A percentile compares a stretch with the other conserved stretches of the same genome.
Conservation (phyloP, 2,113 vertebrate species). For the Heterochromis multidens region DNA sequence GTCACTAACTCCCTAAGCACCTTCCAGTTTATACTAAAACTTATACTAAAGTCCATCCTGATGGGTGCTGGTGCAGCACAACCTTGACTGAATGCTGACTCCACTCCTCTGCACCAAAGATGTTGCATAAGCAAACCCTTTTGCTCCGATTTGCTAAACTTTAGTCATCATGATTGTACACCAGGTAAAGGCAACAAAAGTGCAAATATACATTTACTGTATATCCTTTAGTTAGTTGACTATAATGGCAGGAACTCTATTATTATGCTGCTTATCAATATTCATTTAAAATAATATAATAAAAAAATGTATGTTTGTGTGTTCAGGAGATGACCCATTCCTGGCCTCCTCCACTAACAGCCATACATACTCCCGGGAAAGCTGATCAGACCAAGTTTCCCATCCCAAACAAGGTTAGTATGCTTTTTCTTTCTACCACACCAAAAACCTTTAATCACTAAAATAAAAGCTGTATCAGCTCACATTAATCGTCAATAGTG, state of each 20-base stretch:
- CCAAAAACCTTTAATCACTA: neutral
- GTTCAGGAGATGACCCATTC: constrained; percentile 88
- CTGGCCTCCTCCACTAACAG: constrained; percentile 88
- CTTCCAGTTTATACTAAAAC: constrained; percentile 6
- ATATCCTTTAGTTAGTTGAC: neutral
- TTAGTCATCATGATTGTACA: constrained; percentile 11
- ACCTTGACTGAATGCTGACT: constrained; percentile 49
- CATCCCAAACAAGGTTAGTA: constrained; percentile 83
- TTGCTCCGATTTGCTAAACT: neutral
- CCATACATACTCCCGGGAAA: constrained; percentile 87
- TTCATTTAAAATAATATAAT: neutral
- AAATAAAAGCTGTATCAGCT: neutral
- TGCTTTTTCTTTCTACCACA: neutral
- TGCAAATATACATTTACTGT: neutral
- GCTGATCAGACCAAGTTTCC: constrained; percentile 86
- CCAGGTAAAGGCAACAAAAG: neutral
- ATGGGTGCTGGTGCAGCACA: neutral
- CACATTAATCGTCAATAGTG: neutral
- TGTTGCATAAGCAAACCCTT: constrained; percentile 10
- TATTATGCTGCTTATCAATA: neutral
- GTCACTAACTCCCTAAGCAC: constrained; percentile 1
- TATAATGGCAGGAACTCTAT: neutral
- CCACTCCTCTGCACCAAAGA: constrained; percentile 13
- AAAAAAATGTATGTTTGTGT: neutral
- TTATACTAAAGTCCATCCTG: constrained; percentile 15